phyloP scores from a whole-genome alignment of 2,113 vertebrate species.

The Murina feae region DNA sequence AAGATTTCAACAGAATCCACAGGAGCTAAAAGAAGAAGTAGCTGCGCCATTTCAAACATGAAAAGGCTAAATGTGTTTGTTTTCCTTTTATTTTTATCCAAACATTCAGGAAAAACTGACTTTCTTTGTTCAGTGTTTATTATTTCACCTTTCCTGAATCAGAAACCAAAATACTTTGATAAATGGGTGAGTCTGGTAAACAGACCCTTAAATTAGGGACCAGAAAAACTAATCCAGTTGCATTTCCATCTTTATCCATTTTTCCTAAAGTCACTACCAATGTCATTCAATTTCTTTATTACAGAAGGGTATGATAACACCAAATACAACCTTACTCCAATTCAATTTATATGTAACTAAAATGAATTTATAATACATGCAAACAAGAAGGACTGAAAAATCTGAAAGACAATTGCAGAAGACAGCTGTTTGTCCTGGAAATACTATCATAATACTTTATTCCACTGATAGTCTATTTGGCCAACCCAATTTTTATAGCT shows the following conservation, averaged over 20 bases:
- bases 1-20: conserved; percentile 27
- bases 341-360: background rate
- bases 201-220: background rate
- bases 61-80: conserved; percentile 36
- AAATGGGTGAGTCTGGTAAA: conserved; percentile 29
- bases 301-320: background rate
- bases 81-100: conserved; percentile 58
- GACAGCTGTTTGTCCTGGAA: background rate
- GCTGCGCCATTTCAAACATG: conserved; percentile 34
- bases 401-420: background rate
- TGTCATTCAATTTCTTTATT: background rate
- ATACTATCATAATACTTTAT: background rate
- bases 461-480: background rate
- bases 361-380: background rate
- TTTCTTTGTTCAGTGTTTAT: conserved; percentile 67
- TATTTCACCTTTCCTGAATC: conserved; percentile 58
- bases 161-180: conserved; percentile 55
- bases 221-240: background rate
- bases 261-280: background rate
- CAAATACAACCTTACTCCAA: background rate
- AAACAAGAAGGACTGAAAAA: conserved; percentile 22
- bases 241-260: background rate
- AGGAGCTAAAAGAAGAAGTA: conserved; percentile 30
- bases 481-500: background rate
- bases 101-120: conserved; percentile 29